Evolutionary conservation across 2,888 invertebrate genomes (phyloP).

Genomic region (Drosophila algonquin): DNA sequence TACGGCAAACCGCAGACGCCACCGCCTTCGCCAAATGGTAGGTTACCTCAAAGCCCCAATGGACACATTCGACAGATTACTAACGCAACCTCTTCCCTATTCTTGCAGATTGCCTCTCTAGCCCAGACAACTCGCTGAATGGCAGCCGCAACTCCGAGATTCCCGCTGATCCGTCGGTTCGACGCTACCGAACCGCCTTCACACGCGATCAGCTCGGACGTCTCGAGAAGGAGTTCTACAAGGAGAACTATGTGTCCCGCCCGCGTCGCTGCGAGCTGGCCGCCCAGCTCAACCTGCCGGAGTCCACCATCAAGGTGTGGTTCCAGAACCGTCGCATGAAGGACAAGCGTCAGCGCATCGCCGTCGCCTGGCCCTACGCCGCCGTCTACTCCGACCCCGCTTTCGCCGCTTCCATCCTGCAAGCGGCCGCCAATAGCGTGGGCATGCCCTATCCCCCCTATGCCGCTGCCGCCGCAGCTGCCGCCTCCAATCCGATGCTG

Average conservation of each 20-base stretch:
- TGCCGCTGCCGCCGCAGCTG: conserved; percentile 76
- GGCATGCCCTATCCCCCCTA: conserved; percentile 87
- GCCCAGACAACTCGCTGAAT: conserved; percentile 83
- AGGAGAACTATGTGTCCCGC: conserved; percentile 98
- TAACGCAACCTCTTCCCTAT: conserved; percentile 22
- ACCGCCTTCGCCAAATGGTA: conserved; percentile 85
- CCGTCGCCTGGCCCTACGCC: conserved; percentile 97
- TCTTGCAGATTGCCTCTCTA: conserved; percentile 84
- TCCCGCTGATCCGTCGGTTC: conserved; percentile 87
- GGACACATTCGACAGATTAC: conserved; percentile 1
- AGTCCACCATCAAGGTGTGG: conserved; percentile 99
- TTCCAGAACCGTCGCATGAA: conserved; percentile 88
- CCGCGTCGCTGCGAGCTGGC: conserved; percentile 98
- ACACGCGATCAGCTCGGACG: conserved; percentile 96
- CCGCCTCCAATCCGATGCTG: conserved; percentile 84
- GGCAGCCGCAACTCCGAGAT: conserved; percentile 81
- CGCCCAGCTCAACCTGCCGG: conserved; percentile 95
- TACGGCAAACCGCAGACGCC: conserved; percentile 85
- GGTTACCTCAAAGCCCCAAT: conserved; percentile 42
- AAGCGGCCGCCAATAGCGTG: conserved; percentile 92
- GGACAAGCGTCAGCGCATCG: conserved; percentile 97
- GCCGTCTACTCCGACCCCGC: conserved; percentile 97
- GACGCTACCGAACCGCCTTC: conserved; percentile 98
- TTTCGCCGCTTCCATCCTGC: conserved; percentile 95
- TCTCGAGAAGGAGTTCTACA: conserved; percentile 97